Evolutionary conservation across 1,140 invertebrate genomes (phyloP), one percentile per base, ranked within the genome.

Genomic region (Caenorhabditis briggsae): DNA sequence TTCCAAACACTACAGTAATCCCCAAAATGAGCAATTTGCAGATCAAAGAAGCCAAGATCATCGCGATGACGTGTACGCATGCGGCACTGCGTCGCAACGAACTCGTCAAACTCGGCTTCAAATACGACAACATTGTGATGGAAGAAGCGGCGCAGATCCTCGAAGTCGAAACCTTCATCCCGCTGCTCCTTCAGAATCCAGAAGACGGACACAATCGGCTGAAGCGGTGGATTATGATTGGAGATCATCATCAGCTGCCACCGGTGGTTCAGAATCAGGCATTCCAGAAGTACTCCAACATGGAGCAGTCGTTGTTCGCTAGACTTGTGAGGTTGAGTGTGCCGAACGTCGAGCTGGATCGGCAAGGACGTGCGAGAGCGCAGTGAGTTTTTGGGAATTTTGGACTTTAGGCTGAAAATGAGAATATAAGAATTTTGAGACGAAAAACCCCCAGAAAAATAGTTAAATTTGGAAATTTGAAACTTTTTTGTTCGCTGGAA

Each of bases 161-260:
- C 23, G 98, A 99, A 94, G 99, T 99, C 85, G 98, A 99, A 94
- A 99, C 98, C 0, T 99, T 99, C 92, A 99, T 99, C 91, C 98
- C 98, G 0, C 93, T 99, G 11, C 93, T 99, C 0, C 94, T 99
- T 33, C 88, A 94, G 93, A 99, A 98, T 93, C 97, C 98, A 0
- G 95, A 98, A 91, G 97, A 99, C 92, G 97, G 97, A 2, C 95
- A 95, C 61, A 99, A 97, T 93, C 95, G 98, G 2, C 93, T 99
- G 48, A 99, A 99, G 93, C 94, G 98, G 16, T 99, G 98, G 98
- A 98, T 99, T 82, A 99, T 99, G 98, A 99, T 99, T 91, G 98
- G 98, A 8, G 98, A 99, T 94, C 98, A 99, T 93, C 97, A 99
- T 93, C 98, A 99, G 93, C 94, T 99, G 88, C 98, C 98, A 0